phyloP scores from a whole-genome alignment of 2,888 invertebrate genomes.

The Drosophila buzzatii region DNA sequence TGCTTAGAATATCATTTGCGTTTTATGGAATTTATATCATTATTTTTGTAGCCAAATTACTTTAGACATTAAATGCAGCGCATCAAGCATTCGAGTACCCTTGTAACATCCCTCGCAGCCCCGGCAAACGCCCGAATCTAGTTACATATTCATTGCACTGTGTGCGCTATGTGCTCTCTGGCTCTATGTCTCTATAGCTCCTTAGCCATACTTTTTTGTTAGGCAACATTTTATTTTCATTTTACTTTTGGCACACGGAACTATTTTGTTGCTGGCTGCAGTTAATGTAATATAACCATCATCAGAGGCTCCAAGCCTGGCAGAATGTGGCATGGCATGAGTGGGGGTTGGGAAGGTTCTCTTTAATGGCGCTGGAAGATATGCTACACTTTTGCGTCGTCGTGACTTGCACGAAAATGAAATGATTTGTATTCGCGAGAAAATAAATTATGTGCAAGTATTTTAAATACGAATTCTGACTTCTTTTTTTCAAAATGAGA shows the following conservation, averaged over 20 bases:
- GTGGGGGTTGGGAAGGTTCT: constrained; percentile 10
- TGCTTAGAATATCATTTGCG: constrained; percentile 40
- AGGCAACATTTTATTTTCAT: constrained; percentile 76
- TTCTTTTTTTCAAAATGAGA: constrained; percentile 63
- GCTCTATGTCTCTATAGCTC: background rate
- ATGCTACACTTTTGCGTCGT: constrained; percentile 68
- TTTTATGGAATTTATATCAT: background rate
- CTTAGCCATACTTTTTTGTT: constrained; percentile 34
- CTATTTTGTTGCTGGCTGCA: constrained; percentile 61
- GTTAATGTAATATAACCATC: constrained; percentile 79
- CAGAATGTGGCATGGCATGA: background rate
- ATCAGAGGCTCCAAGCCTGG: constrained; percentile 48
- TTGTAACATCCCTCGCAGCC: background rate
- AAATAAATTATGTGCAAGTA: constrained; percentile 81
- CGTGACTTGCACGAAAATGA: constrained; percentile 79
- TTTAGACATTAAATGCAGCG: constrained; percentile 47
- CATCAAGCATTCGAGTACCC: constrained; percentile 49
- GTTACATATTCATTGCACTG: constrained; percentile 74
- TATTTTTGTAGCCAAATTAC: constrained; percentile 37
- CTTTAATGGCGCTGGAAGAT: constrained; percentile 73
- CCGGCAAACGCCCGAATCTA: constrained; percentile 5
- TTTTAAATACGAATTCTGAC: constrained; percentile 75
- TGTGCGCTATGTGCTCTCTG: constrained; percentile 13
- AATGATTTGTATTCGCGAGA: constrained; percentile 79
- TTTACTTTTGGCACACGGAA: constrained; percentile 75